Conservation (phyloP, 2,113 vertebrate species). For the Glareola pratincola region DNA sequence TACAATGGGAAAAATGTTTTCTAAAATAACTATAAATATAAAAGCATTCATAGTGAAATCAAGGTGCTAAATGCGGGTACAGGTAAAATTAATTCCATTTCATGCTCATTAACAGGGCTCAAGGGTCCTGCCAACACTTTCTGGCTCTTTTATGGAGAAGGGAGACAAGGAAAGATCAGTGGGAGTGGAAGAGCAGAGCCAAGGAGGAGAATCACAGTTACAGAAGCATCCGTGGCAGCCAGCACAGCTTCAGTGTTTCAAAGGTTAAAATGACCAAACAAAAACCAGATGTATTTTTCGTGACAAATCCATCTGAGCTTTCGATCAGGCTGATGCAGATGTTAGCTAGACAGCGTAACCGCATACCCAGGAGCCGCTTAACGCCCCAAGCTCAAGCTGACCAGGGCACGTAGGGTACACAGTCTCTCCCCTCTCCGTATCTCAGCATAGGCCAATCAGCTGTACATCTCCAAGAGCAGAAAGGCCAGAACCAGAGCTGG, state of each 20-base stretch:
- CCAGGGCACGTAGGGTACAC: fast-evolving
- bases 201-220: background rate
- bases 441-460: fast-evolving
- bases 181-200: background rate
- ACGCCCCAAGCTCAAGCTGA: fast-evolving
- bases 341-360: background rate
- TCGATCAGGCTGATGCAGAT: background rate
- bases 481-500: background rate
- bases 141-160: background rate
- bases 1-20: background rate
- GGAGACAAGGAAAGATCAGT: background rate
- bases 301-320: background rate
- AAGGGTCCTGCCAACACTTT: background rate
- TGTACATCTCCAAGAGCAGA: background rate
- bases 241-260: background rate
- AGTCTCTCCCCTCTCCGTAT: fast-evolving
- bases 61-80: background rate
- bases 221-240: fast-evolving
- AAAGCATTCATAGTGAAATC: background rate
- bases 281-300: background rate
- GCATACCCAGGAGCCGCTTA: background rate
- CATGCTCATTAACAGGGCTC: background rate
- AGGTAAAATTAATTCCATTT: background rate
- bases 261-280: background rate
- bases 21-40: conserved; percentile 17